Evolutionary conservation across 2,797 vertebrate species (phyloP).

Genomic region (Neosilurus mollespiculum): DNA sequence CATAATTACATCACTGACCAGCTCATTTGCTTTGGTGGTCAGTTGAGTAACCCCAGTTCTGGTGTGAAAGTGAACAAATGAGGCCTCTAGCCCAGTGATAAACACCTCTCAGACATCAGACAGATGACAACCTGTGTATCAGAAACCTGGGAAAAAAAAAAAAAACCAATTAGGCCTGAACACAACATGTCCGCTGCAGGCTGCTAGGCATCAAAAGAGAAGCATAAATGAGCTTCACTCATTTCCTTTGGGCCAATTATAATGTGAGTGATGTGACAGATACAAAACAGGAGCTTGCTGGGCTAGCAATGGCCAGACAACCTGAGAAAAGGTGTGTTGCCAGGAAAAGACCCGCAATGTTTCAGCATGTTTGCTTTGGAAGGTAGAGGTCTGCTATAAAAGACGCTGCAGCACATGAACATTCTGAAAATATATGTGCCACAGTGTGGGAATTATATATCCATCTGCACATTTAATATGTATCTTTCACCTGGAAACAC

Average conservation of each 20-base stretch:
- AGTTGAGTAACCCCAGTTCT: slow-evolving; percentile 48
- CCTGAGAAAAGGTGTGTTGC: background rate
- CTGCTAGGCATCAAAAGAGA: slow-evolving; percentile 49
- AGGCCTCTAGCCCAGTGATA: slow-evolving; percentile 48
- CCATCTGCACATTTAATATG: background rate
- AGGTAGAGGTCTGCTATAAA: background rate
- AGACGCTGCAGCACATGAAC: background rate
- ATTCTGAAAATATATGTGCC: background rate
- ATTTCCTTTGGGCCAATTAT: slow-evolving; percentile 38
- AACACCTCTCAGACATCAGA: slow-evolving; percentile 54
- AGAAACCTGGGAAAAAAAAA: slow-evolving; percentile 29
- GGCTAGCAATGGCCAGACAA: background rate
- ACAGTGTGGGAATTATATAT: background rate
- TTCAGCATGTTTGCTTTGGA: background rate
- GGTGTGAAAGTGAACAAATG: slow-evolving; percentile 55
- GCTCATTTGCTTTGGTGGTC: slow-evolving; percentile 55
- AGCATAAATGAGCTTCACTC: slow-evolving; percentile 36
- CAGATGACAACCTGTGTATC: slow-evolving; percentile 45
- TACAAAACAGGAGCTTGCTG: slow-evolving; percentile 6
- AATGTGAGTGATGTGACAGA: slow-evolving; percentile 32
- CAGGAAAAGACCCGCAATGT: background rate
- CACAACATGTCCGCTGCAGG: slow-evolving; percentile 43
- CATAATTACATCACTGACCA: slow-evolving; percentile 55
- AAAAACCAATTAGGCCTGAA: slow-evolving; percentile 53
- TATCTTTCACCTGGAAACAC: background rate